These are phyloP conservation scores for Paraescarpia echinospica DNA, from an alignment of 1,140 invertebrate species.

Conservation along the genomic window DNA sequence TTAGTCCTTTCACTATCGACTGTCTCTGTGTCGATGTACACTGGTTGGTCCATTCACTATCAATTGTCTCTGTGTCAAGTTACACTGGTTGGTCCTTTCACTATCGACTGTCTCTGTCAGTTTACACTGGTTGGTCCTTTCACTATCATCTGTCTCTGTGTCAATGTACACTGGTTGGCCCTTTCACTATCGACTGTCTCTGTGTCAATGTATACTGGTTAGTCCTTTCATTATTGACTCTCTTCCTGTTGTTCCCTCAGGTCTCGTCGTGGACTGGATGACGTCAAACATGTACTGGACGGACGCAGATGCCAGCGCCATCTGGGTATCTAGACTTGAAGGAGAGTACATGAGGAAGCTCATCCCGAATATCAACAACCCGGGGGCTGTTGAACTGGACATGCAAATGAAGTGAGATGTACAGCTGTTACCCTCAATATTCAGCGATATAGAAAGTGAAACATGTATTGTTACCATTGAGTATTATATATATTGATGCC, in stretches of 20 bases:
- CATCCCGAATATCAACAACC: not conserved
- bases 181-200: conserved; percentile 19
- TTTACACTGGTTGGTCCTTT: not conserved
- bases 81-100: conserved; percentile 24
- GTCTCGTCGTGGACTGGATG: conserved; percentile 80
- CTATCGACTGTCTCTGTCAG: not conserved
- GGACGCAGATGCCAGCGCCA: conserved; percentile 62
- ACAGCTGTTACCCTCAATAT: not conserved
- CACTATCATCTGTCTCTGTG: not conserved
- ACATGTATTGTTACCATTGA: too few species aligned
- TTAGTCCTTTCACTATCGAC: too few species aligned
- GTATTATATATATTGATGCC: too few species aligned
- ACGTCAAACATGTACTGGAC: conserved; percentile 95
- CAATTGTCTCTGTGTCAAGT: too few species aligned
- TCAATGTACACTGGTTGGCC: too few species aligned
- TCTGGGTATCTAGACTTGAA: conserved; percentile 10
- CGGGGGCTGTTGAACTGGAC: not conserved
- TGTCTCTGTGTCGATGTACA: too few species aligned
- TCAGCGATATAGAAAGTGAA: not conserved
- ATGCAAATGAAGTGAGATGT: not conserved
- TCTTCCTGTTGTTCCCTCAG: not conserved
- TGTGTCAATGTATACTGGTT: not conserved
- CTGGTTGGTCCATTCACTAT: too few species aligned
- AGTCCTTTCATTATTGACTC: not conserved
- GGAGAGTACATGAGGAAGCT: not conserved